Evolutionary conservation across 2,888 invertebrate genomes (phyloP), one percentile per base, ranked within the genome.

Genomic region (Phyto melanocephala): DNA sequence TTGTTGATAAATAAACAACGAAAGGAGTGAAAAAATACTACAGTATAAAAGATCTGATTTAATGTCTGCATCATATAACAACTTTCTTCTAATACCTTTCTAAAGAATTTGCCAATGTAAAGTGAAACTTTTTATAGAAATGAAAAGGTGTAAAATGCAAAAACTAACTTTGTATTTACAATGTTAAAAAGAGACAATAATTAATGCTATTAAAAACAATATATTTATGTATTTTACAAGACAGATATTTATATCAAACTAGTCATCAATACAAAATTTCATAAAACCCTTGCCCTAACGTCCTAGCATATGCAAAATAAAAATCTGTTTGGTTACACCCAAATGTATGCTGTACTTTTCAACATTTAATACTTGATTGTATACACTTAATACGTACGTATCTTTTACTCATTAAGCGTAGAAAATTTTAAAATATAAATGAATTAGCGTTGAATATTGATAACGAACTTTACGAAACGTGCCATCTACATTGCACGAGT

Each of bases 211-310:
- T 28, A 3, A 3, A 28, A 28, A 6, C 65, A 75, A 67, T 75
- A 58, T 67, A 6, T 20, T 75, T 65, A 17, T 17, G 37, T 47
- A 67, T 67, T 75, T 75, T 67, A 40, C 28, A 37, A n/a, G 11
- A 17, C 20, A 65, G 33, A 47, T 6, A 42, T 33, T 45, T 28
- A 15, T 45, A 63, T 11, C 3, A 2, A 28, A 28, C 28, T 28
- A 42, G 42, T 15, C 7, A 45, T 10, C 20, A 28, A 35, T 1
- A 35, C 1, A 13, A 47, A 1, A 35, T 5, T 5, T 28, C 20
- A 15, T 17, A 67, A 76, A 76, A 76, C 76, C 68, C 76, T 76
- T 76, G 76, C 76, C 60, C 68, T 68, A 40, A 4, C 62, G 50
- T 42, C 68, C 68, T 40, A 33, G 22, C 50, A 76, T 68, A 76